These are phyloP conservation scores for Ornithoptera alexandrae DNA, from an alignment of 2,888 invertebrate genomes.

Conservation along the genomic window DNA sequence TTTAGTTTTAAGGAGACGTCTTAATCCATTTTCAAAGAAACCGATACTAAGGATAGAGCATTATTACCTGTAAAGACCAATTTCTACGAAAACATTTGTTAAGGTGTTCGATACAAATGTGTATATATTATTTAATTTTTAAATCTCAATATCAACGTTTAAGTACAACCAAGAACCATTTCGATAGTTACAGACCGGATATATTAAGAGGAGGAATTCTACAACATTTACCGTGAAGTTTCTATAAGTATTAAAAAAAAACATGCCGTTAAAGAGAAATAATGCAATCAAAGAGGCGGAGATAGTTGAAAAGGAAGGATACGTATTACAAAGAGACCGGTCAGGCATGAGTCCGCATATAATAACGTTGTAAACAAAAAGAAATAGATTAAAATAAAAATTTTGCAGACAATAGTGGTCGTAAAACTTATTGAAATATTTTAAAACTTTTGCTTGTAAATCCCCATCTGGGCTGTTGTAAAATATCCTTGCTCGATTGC, in stretches of 20 bases:
- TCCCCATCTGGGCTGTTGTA: slow-evolving; percentile 42
- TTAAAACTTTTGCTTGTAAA: slow-evolving; percentile 49
- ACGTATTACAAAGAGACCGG: slow-evolving; percentile 18
- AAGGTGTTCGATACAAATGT: background rate
- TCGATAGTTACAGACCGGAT: slow-evolving; percentile 9
- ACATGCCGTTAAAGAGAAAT: slow-evolving; percentile 33
- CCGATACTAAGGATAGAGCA: slow-evolving; percentile 10
- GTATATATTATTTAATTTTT: slow-evolving; percentile 12
- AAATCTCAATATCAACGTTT: background rate
- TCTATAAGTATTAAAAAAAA: slow-evolving; percentile 2
- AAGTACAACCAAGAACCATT: slow-evolving; percentile 2
- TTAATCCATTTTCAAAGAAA: slow-evolving; percentile 25
- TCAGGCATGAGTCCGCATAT: background rate
- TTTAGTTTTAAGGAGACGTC: slow-evolving; percentile 21
- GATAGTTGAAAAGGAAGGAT: slow-evolving; percentile 18
- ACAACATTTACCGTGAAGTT: slow-evolving; percentile 4
- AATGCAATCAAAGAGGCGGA: slow-evolving; percentile 7
- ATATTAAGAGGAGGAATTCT: slow-evolving; percentile 5
- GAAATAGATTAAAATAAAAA: slow-evolving; percentile 47
- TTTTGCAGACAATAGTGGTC: slow-evolving; percentile 49
- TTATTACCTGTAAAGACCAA: slow-evolving; percentile 7
- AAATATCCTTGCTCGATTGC: slow-evolving; percentile 48
- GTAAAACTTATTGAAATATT: slow-evolving; percentile 62
- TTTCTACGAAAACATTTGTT: slow-evolving; percentile 22
- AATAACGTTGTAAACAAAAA: slow-evolving; percentile 46